Base-by-base conservation (phyloP, 2,888 invertebrate species). In the Limnephilus marmoratus region DNA sequence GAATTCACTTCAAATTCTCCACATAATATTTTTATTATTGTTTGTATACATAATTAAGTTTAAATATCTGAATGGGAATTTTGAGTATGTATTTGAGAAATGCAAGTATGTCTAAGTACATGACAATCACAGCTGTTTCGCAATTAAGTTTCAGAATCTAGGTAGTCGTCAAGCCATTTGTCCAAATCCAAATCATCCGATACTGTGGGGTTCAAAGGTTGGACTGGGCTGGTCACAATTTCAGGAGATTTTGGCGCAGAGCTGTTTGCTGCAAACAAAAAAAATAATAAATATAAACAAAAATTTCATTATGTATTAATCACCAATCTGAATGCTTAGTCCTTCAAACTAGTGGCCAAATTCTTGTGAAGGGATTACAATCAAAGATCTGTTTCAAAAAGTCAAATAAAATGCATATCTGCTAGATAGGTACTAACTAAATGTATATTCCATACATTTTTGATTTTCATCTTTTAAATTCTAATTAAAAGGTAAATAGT, bases 101-200 rank as follows among this genome's bases (percentile, higher is more conserved):
- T 83, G 29, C 18, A 18, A 29, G 2, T 15, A 82, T 4, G 24
- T 18, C 5, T 68, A 24, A 12, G 18, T 68, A 68, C 24, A 24
- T 68, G 68, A 24, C 18, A 68, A 68, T 68, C 68, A 68, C 68
- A 68, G 68, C 24, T 68, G 53, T 37, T 88, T 49, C 1, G 7
- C 31, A 24, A 34, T 89, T 24, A 89, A 81, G 80, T 80, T 80
- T 68, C 45, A 53, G 85, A 95, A 93, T 96, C 96, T 93, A 96
- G 95, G 94, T 96, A 96, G 93, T 96, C 96, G 87, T 96, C 96
- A 2, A 96, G 95, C 96, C 96, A 96, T 93, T 96, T 96, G 93
- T 96, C 96, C 81, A 96, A 95, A 93, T 96, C 96, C 94, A 91
- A 37, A 15, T 15, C 80, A 41, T 89, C 34, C 9, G 88, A 37